Evolutionary conservation across 1,140 invertebrate genomes (phyloP), one percentile per base, ranked within the genome.

Genomic region (Diorhabda sublineata): DNA sequence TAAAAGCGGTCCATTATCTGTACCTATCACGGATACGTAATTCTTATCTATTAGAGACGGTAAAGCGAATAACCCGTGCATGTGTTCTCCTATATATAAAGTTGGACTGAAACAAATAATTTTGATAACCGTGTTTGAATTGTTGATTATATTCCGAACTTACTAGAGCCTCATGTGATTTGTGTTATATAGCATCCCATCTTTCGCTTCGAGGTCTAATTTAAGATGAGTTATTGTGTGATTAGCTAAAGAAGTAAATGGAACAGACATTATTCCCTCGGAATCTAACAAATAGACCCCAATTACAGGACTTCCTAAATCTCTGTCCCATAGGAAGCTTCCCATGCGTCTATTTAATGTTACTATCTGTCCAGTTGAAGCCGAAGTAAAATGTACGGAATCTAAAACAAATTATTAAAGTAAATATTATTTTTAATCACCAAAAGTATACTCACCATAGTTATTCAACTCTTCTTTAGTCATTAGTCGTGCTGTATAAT

Each of bases 71-170:
- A 96, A 81, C 2, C 93, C 94, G 79, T 93, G 88, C 66, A 86
- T 85, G 81, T 95, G 91, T 81, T 98, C 92, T 4, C 97, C 97
- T 72, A 99, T 89, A 82, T 97, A 99, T 11, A 98, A 83, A 1
- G 95, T 97, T 64, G 93, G 93, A 74, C 93, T 96, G 79, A 74
- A 85, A 87, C 11, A 80, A 72, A 52, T 52, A 52, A 52, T 52
- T 52, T 52, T 52, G 47, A 78, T 26, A 26, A 26, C 26, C 26
- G 26, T 26, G 62, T 69, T 61, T 4, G 8, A 64, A 61, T 45
- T 6, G 4, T 52, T 52, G 6, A 59, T 26, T 6, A 60, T 11
- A 7, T 26, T 6, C 42, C 6, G 47, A 67, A 86, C 88, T 88
- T 84, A 92, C 91, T 90, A 91, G 73, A 93, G 82, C 79, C 92